Evolutionary conservation across 2,797 vertebrate species (phyloP).

Genomic region (Enteromius fasciolatus): DNA sequence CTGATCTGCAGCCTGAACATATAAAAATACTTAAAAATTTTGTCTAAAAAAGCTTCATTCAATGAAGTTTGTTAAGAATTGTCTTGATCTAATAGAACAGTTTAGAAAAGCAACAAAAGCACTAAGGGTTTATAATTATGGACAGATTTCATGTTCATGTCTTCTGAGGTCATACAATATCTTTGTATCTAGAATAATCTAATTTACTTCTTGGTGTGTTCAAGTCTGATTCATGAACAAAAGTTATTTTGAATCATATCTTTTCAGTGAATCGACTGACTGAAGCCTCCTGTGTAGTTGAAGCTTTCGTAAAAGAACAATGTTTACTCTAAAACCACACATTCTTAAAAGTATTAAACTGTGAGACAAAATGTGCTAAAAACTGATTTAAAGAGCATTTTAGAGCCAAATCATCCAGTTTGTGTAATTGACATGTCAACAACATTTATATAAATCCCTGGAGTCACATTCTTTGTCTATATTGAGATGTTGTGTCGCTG

Average conservation of each 20-base stretch:
- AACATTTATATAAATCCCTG: conserved; percentile 16
- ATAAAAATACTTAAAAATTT: background rate
- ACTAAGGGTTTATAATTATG: conserved; percentile 9
- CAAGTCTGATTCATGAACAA: background rate
- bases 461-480: conserved; percentile 19
- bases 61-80: background rate
- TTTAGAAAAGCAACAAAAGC: background rate
- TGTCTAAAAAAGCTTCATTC: background rate
- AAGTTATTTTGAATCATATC: background rate
- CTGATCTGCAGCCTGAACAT: conserved; percentile 19
- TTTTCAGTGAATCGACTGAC: background rate
- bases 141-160: background rate
- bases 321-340: background rate
- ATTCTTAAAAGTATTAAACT: background rate
- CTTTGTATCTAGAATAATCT: background rate
- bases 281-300: background rate
- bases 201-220: background rate
- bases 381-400: background rate
- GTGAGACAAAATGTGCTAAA: background rate
- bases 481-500: conserved; percentile 15
- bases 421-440: conserved; percentile 9
- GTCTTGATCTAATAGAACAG: conserved; percentile 7
- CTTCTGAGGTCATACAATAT: background rate
- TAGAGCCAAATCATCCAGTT: background rate
- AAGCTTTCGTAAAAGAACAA: background rate